These are phyloP conservation scores for Criorhina ranunculi DNA, from an alignment of 2,888 invertebrate genomes.

Conservation along the genomic window DNA sequence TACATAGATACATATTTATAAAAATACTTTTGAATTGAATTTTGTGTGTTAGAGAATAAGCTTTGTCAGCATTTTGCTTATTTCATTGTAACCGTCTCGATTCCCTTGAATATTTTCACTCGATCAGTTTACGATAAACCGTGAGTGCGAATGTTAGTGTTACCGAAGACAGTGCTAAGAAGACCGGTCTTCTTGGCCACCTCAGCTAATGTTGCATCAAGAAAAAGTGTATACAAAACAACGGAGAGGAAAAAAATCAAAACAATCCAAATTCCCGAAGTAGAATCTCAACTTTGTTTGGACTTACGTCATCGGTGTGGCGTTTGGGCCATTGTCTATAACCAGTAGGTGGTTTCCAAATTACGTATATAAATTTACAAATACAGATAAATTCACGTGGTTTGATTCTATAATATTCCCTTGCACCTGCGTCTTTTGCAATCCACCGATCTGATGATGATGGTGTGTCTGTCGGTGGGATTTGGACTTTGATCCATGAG, in stretches of 20 bases:
- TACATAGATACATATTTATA: too few species aligned
- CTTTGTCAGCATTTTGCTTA: slow-evolving; percentile 3
- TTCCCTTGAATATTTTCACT: not conserved
- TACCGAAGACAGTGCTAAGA: slow-evolving; percentile 59
- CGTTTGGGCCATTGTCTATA: slow-evolving; percentile 60
- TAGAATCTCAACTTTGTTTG: slow-evolving; percentile 22
- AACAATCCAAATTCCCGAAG: slow-evolving; percentile 28
- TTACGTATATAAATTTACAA: not conserved
- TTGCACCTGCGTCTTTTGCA: not conserved
- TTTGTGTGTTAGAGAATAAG: slow-evolving; percentile 12
- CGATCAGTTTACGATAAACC: slow-evolving; percentile 56
- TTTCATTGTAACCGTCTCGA: not conserved
- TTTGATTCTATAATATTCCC: not conserved
- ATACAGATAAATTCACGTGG: slow-evolving; percentile 20
- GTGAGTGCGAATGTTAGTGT: slow-evolving; percentile 65
- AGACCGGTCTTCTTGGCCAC: slow-evolving; percentile 69
- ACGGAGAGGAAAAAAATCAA: slow-evolving; percentile 33
- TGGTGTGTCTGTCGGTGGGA: not conserved
- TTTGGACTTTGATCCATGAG: slow-evolving; percentile 42
- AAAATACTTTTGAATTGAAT: too few species aligned
- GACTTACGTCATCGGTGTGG: slow-evolving; percentile 62
- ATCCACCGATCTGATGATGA: not conserved
- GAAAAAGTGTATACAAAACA: slow-evolving; percentile 37
- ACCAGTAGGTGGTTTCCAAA: slow-evolving; percentile 57
- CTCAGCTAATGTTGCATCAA: slow-evolving; percentile 36